Percentiles rank a stretch among this genome's conserved stretches.
Conservation (phyloP, 2,113 vertebrate species). For the Dasyornis broadbenti region DNA sequence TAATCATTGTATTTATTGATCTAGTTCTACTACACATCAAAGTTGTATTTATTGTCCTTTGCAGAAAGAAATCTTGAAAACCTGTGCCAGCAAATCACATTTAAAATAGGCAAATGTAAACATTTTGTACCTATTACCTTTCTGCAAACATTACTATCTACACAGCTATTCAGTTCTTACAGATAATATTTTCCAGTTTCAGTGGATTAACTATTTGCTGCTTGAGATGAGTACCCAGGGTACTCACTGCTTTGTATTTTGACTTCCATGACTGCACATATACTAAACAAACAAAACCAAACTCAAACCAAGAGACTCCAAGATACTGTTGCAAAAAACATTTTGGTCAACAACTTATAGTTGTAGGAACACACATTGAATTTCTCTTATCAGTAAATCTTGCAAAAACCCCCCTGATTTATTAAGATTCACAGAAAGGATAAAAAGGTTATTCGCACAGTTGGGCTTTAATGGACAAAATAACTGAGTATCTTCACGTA, state of each 20-base stretch:
- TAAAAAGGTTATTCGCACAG: not conserved
- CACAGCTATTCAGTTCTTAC: not conserved
- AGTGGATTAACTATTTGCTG: not conserved
- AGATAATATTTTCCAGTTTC: not conserved
- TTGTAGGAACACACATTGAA: not conserved
- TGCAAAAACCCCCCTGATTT: not conserved
- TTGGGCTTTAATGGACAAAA: not conserved
- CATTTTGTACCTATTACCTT: not conserved
- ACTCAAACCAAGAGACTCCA: not conserved
- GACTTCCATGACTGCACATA: not conserved
- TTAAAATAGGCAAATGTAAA: not conserved
- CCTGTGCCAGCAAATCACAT: not conserved
- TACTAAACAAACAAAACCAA: not conserved
- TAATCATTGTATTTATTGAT: not conserved
- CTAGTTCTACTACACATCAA: not conserved
- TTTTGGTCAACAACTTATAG: not conserved
- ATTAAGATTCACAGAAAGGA: not conserved
- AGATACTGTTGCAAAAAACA: not conserved
- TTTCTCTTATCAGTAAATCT: not conserved
- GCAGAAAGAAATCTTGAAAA: not conserved
- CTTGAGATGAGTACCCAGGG: not conserved
- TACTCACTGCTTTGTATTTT: not conserved
- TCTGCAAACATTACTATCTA: not conserved
- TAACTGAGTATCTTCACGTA: fast-evolving
- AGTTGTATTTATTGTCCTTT: not conserved